phyloP scores from a whole-genome alignment of 2,113 vertebrate species.

The Ginglymostoma cirratum region DNA sequence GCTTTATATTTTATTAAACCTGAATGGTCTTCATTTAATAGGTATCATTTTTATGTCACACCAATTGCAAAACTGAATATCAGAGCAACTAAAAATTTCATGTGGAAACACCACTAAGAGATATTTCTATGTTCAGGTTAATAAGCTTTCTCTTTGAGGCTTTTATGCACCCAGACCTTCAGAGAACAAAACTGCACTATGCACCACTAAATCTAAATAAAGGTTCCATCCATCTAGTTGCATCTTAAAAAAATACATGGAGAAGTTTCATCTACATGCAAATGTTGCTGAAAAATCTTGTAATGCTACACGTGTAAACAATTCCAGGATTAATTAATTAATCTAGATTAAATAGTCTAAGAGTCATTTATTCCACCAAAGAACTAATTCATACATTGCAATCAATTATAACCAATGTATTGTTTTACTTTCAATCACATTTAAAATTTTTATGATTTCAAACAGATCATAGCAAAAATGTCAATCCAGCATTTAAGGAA shows the following conservation, averaged over 20 bases:
- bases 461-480: not conserved
- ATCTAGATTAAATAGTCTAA: not conserved
- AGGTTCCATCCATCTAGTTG: no score
- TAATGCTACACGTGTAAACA: not conserved
- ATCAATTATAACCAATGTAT: not conserved
- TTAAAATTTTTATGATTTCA: not conserved
- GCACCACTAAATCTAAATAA: no score
- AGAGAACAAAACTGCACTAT: not conserved
- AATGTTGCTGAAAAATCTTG: not conserved
- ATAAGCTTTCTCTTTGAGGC: not conserved
- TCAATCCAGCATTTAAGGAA: not conserved
- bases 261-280: no score
- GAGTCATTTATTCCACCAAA: not conserved
- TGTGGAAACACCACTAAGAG: not conserved
- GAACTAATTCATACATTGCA: not conserved
- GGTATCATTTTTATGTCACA: not conserved
- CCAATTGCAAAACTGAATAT: not conserved
- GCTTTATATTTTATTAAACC: not conserved
- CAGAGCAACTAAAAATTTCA: not conserved
- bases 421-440: not conserved
- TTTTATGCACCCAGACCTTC: not conserved
- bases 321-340: not conserved
- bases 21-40: conserved; percentile 11
- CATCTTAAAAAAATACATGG: no score
- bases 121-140: not conserved